A percentile compares a stretch with the other conserved stretches of the same genome.
Evolutionary conservation across 1,140 invertebrate genomes (phyloP).

Genomic region (Dendrolimus punctatus): DNA sequence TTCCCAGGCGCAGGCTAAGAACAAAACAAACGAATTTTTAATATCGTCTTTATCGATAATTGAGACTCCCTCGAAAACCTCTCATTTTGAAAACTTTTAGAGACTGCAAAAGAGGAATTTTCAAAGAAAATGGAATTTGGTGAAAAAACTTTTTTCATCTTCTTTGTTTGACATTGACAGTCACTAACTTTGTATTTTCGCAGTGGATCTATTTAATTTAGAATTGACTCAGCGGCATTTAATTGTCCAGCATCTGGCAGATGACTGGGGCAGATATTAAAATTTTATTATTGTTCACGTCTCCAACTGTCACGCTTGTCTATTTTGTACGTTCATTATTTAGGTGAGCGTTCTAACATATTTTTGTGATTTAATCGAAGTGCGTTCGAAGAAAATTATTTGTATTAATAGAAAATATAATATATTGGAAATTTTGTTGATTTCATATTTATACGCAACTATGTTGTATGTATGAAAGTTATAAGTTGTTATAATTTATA

Average conservation of each 20-base stretch:
- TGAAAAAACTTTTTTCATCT: constrained; percentile 71
- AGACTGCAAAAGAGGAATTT: constrained; percentile 66
- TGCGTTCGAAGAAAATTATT: no score
- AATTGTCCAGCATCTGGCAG: constrained; percentile 53
- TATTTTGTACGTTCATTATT: not conserved
- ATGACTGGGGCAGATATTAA: constrained; percentile 43
- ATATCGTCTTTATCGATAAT: constrained; percentile 72
- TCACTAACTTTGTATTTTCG: constrained; percentile 65
- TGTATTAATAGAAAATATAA: no score
- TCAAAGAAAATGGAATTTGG: constrained; percentile 67
- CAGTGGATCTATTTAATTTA: constrained; percentile 68
- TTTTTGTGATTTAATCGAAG: no score
- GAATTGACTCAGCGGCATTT: constrained; percentile 51
- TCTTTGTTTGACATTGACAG: constrained; percentile 72
- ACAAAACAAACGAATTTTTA: constrained; percentile 73
- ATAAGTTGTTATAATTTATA: no score
- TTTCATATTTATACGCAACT: no score
- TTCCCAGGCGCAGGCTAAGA: constrained; percentile 57
- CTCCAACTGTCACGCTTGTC: constrained; percentile 4
- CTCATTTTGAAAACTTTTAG: constrained; percentile 71
- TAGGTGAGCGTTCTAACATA: no score
- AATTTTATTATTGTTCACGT: constrained; percentile 25
- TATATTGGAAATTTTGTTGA: no score
- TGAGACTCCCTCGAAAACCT: constrained; percentile 68
- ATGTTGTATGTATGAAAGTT: no score